Evolutionary conservation across 2,113 vertebrate genomes (phyloP), one percentile per base, ranked within the genome.

Genomic region (Bubo bubo): DNA sequence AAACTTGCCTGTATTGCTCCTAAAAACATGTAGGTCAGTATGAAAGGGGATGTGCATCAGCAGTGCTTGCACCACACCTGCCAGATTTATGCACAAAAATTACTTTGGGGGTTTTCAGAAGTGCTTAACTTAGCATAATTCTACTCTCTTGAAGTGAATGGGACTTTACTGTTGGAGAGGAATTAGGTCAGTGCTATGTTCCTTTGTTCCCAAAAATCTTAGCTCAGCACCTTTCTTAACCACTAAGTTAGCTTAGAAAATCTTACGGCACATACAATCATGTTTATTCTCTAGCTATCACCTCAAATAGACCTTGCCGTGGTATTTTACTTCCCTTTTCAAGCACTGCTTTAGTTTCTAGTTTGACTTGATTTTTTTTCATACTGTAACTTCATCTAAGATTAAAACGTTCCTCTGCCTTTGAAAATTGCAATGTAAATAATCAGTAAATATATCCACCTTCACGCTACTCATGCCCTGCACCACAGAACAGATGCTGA

Each of bases 171-270:
- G 34, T 87, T 94, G 81, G 60, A 60, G 90, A 79, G 75, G 80
- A 95, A 67, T 93, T 93, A 84, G 87, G 84, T 81, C 86, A 83
- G 41, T 74, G 47, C 58, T 88, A 3, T 74, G 86, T 95, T 96
- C 63, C 62, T 94, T 93, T 93, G 79, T 94, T 92, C 87, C 77
- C 74, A 71, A 76, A 93, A 72, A 49, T 49, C 86, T 74, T 92
- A 95, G 79, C 60, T 96, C 91, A 95, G 95, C 96, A 87, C 79
- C 94, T 93, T 95, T 94, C 39, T 88, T 74, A 95, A 95, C 94
- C 76, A 3, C 76, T 83, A 71, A 77, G 75, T 90, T 77, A 90
- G 43, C 50, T 88, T 88, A 84, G 79, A 86, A 93, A 93, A 90
- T 74, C 62, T 84, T 88, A 60, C 0, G 4, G 83, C 52, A 23